phyloP scores from a whole-genome alignment of 2,113 vertebrate genomes.

The Hippocampus barbouri region DNA sequence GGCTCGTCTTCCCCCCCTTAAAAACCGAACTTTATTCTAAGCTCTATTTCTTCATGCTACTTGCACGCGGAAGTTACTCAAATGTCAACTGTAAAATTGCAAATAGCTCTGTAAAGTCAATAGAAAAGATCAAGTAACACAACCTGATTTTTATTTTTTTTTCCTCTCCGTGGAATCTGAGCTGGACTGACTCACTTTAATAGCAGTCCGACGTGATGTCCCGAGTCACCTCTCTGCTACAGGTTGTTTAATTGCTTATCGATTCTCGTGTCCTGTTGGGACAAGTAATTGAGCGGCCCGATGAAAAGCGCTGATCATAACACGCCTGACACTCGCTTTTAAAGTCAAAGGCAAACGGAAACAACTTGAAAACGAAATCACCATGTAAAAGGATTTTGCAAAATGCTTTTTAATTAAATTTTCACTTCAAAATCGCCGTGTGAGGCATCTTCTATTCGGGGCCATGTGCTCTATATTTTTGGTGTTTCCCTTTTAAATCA shows the following conservation, averaged over 20 bases:
- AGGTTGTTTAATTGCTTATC: slow-evolving; percentile 67
- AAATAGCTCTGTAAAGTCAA: slow-evolving; percentile 20
- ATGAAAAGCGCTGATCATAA: not conserved
- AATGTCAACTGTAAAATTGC: slow-evolving; percentile 31
- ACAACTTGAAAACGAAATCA: not conserved
- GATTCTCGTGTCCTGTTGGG: slow-evolving; percentile 54
- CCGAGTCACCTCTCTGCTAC: slow-evolving; percentile 16
- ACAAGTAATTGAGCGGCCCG: slow-evolving; percentile 24
- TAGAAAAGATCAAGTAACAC: slow-evolving; percentile 8
- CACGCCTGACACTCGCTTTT: not conserved
- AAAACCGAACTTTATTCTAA: slow-evolving; percentile 30
- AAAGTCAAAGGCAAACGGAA: not conserved
- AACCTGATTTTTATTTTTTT: not conserved
- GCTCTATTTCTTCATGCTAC: slow-evolving; percentile 10
- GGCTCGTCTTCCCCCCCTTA: slow-evolving; percentile 42
- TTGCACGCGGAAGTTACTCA: slow-evolving; percentile 13
- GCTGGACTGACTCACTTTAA: not conserved
- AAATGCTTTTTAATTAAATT: too few species aligned
- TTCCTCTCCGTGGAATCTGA: not conserved
- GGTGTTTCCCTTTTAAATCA: too few species aligned
- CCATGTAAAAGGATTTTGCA: not conserved
- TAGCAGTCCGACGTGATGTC: not conserved
- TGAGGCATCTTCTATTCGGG: too few species aligned
- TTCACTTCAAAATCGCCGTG: too few species aligned
- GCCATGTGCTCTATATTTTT: too few species aligned